A percentile compares a stretch with the other conserved stretches of the same genome.
phyloP scores from a whole-genome alignment of 2,888 invertebrate species.

The Rhamphomyia laevipes region DNA sequence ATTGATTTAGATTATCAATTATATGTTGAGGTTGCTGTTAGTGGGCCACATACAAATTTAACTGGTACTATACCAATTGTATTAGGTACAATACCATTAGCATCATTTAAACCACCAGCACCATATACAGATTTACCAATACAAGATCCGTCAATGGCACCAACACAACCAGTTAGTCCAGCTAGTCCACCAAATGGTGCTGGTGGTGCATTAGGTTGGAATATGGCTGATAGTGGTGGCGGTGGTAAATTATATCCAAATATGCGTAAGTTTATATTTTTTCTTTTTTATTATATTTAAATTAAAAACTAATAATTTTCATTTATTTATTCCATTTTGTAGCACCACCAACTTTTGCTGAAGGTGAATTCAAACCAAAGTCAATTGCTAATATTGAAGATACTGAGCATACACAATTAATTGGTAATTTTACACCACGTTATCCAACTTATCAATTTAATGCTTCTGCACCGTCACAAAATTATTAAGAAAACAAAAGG shows the following conservation, averaged over 20 bases:
- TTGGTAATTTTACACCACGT: conserved; percentile 45
- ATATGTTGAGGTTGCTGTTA: conserved; percentile 51
- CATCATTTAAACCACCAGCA: conserved; percentile 39
- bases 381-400: conserved; percentile 53
- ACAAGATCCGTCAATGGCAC: conserved; percentile 33
- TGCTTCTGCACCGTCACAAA: no score
- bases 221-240: conserved; percentile 33
- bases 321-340: conserved; percentile 18
- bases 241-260: conserved; percentile 38
- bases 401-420: conserved; percentile 44
- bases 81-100: conserved; percentile 63
- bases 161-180: conserved; percentile 37
- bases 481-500: no score
- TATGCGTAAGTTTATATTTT: conserved; percentile 42
- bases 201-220: conserved; percentile 37
- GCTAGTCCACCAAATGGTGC: conserved; percentile 32
- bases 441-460: conserved; percentile 48
- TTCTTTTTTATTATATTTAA: background rate
- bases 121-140: conserved; percentile 33
- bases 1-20: conserved; percentile 65
- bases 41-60: conserved; percentile 54
- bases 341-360: conserved; percentile 57
- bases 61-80: conserved; percentile 52
- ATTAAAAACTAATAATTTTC: conserved; percentile 5
- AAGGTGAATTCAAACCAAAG: conserved; percentile 47